A percentile compares a stretch with the other conserved stretches of the same genome.
Evolutionary conservation across 2,113 vertebrate species (phyloP).

Genomic region (Corythaixoides concolor): DNA sequence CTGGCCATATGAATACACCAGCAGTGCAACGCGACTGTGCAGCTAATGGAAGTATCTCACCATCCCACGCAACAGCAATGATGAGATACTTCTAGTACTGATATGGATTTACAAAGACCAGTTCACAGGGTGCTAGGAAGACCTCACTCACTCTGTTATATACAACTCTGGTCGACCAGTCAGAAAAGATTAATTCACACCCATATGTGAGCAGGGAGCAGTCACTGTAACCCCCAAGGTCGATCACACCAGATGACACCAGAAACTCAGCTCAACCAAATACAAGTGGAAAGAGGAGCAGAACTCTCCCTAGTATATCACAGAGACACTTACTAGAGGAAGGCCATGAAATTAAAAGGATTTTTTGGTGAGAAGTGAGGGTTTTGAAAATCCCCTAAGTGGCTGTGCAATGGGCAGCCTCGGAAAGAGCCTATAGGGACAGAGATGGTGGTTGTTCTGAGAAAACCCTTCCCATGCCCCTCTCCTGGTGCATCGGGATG

Average conservation of each 20-base stretch:
- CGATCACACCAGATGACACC: not conserved
- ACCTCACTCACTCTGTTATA: not conserved
- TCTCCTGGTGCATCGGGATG: not conserved
- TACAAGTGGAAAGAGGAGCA: not conserved
- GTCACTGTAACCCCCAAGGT: not conserved
- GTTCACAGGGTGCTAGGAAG: not conserved
- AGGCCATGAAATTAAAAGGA: not conserved
- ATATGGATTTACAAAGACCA: not conserved
- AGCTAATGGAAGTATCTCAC: not conserved
- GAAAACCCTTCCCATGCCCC: not conserved
- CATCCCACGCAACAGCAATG: not conserved
- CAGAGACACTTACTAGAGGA: not conserved
- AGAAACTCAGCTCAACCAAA: not conserved
- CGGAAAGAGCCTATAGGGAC: not conserved
- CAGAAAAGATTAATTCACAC: not conserved
- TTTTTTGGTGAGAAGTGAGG: not conserved
- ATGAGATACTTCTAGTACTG: not conserved
- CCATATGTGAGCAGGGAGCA: fast-evolving
- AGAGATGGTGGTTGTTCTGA: not conserved
- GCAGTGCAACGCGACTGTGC: not conserved
- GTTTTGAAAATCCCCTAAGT: not conserved
- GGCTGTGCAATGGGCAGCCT: not conserved
- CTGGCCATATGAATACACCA: not conserved
- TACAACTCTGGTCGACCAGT: not conserved
- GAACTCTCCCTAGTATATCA: not conserved